Base-by-base conservation (phyloP, 2,888 invertebrate species). In the Corythucha ciliata region DNA sequence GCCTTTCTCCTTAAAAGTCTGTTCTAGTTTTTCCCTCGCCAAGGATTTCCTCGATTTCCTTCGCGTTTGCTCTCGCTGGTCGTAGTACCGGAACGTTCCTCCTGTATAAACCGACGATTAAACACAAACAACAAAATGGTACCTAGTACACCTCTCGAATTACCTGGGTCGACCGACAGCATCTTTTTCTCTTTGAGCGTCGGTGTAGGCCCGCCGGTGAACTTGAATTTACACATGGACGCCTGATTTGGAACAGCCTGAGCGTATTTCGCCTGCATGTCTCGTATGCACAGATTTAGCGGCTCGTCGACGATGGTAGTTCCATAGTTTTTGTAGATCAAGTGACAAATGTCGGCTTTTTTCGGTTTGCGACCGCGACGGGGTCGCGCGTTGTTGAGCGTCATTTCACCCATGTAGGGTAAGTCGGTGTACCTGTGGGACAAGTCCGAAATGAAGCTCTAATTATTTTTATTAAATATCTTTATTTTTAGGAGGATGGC, bases 371-470 rank as follows among this genome's bases (percentile, higher is more conserved):
- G 73, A 0, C 90, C 90, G 55, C 91, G 74, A 29, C 89, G 70
- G 0, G 90, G 90, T 61, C 88, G 85, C 12, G 83, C 84, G 68
- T 90, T 87, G 64, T 89, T 88, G 48, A 90, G 68, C 0, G 89
- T 89, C 74, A 90, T 88, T 67, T 90, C 90, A 0, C 90, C 90
- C 89, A 90, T 90, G 68, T 89, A 90, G 0, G 90, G 90, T 39
- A 90, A 69, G 63, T 90, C 88, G 37, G 84, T 80, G 64, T 84
- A 88, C 37, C 62, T 53, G 39, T 57, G n/a, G 59, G 16, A 26
- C 18, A 8, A 8, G 29, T 29, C 29, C 8, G 29, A 29, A 57
- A 56, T 10, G 58, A 29, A 29, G 10, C n/a, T n/a, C n/a, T n/a
- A n/a, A n/a, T n/a, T n/a, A n/a, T n/a, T n/a, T n/a, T n/a, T n/a